These are phyloP conservation scores for Theodoxus fluviatilis DNA, from an alignment of 2,888 invertebrate genomes.

Conservation along the genomic window DNA sequence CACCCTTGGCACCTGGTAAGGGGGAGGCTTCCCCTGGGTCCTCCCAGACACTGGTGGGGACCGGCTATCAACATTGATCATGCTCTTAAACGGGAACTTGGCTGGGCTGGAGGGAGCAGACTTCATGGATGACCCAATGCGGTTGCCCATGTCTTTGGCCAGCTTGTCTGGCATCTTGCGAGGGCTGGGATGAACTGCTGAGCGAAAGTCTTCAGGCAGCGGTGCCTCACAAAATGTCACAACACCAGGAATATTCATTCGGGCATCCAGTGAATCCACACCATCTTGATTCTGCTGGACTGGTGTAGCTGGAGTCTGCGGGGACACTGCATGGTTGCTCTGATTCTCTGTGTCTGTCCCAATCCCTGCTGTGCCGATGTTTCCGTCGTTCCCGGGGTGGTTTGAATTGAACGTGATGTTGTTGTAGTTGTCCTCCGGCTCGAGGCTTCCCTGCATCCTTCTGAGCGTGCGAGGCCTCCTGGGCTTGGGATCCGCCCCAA, in stretches of 20 bases:
- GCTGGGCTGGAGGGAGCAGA: slow-evolving; percentile 47
- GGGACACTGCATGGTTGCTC: slow-evolving; percentile 22
- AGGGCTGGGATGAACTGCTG: slow-evolving; percentile 50
- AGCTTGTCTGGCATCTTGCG: slow-evolving; percentile 53
- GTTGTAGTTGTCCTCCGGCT: slow-evolving; percentile 51
- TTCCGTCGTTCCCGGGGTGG: slow-evolving; percentile 44
- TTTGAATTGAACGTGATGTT: slow-evolving; percentile 50
- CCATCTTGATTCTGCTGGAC: slow-evolving; percentile 27
- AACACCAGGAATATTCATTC: too few relatives aligned
- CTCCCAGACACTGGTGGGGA: too few relatives aligned
- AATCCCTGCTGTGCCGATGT: slow-evolving; percentile 53
- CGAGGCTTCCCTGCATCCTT: slow-evolving; percentile 52
- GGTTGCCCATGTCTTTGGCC: slow-evolving; percentile 53
- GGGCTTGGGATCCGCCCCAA: slow-evolving; percentile 39
- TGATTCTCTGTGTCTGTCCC: slow-evolving; percentile 36
- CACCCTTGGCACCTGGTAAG: slow-evolving; percentile 32
- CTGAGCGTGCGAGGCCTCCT: slow-evolving; percentile 41
- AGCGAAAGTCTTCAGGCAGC: slow-evolving; percentile 18
- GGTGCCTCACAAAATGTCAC: too few relatives aligned
- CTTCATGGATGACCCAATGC: slow-evolving; percentile 49
- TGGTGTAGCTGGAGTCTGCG: too few relatives aligned
- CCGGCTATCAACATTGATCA: too few relatives aligned
- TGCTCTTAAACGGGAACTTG: slow-evolving; percentile 49
- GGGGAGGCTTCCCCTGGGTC: slow-evolving; percentile 44
- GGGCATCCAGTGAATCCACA: slow-evolving; percentile 26